phyloP scores from a whole-genome alignment of 2,113 vertebrate species.

The Cynopterus brachyotis region DNA sequence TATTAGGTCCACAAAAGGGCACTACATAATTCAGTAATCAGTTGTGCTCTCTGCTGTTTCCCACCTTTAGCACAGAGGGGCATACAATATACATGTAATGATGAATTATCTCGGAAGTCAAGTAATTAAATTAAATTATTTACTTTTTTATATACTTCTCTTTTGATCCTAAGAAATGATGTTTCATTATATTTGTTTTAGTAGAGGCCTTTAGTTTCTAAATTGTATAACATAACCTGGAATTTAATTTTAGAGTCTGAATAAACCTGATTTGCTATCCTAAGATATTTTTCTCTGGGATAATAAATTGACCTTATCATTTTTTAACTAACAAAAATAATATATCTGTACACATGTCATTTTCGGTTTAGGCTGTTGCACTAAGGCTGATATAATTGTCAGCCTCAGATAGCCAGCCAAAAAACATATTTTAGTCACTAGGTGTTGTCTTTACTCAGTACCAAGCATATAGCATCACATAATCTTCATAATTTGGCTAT shows the following conservation, averaged over 20 bases:
- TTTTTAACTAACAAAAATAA: not conserved
- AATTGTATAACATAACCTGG: not conserved
- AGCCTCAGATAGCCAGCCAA: not conserved
- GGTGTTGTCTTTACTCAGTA: not conserved
- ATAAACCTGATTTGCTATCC: not conserved
- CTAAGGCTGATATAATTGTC: not conserved
- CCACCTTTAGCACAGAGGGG: not conserved
- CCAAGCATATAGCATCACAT: not conserved
- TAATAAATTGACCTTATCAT: not conserved
- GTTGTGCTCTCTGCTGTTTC: not conserved
- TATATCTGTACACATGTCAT: not conserved
- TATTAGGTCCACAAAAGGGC: not conserved
- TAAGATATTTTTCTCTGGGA: not conserved
- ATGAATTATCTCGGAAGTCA: not conserved
- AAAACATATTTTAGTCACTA: not conserved
- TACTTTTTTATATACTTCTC: not conserved
- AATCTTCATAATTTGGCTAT: not conserved
- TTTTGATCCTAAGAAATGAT: not conserved
- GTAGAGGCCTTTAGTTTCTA: not conserved
- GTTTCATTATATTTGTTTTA: not conserved
- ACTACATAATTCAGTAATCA: not conserved
- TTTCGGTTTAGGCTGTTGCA: not conserved
- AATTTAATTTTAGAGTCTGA: constrained; percentile 33
- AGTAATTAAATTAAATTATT: not conserved
- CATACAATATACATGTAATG: not conserved